Evolutionary conservation across 2,113 vertebrate species (phyloP), one percentile per base, ranked within the genome.

Genomic region (Tautogolabrus adspersus): DNA sequence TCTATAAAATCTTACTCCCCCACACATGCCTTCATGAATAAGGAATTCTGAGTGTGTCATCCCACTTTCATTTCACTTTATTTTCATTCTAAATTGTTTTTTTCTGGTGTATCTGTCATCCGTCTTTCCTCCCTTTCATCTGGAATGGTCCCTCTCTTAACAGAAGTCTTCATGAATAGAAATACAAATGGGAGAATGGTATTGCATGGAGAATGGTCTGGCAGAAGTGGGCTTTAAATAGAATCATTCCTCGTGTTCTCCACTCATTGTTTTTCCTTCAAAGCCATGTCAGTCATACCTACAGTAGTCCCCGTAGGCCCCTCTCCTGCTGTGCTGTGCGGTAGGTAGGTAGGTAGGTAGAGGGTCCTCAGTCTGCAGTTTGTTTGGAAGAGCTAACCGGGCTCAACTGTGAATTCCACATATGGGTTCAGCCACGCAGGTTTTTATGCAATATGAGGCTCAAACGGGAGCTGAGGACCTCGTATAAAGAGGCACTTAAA

Each of bases 151-250:
- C 37, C 8, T 69, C 78, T 89, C 62, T 85, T 77, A 63, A 42
- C 79, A 47, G 77, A 58, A 80, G 60, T 23, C 66, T 10, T 81
- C 67, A 23, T 83, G 77, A 81, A 81, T 54, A 72, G 73, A 83
- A 74, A 83, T 79, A 21, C 58, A 79, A 66, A 42, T 51, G 22
- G 2, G 40, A 10, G 54, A 65, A 61, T 26, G 47, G 30, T 22
- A 55, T 65, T 58, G 60, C 66, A 61, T 10, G 21, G 59, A 77
- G 79, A 77, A 66, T 26, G 68, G 66, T 23, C 49, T 67, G 66
- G 75, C 78, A 86, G 78, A 71, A n/a, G 42, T 38, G 62, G 30
- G 72, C 82, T 84, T 88, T 82, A 81, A 83, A 87, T 87, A 77
- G 81, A 81, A 87, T 42, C 23, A 57, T 81, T 81, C 74, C 49